Evolutionary conservation across 2,797 vertebrate genomes (phyloP), one percentile per base, ranked within the genome.

Genomic region (Aeoliscus strigatus): DNA sequence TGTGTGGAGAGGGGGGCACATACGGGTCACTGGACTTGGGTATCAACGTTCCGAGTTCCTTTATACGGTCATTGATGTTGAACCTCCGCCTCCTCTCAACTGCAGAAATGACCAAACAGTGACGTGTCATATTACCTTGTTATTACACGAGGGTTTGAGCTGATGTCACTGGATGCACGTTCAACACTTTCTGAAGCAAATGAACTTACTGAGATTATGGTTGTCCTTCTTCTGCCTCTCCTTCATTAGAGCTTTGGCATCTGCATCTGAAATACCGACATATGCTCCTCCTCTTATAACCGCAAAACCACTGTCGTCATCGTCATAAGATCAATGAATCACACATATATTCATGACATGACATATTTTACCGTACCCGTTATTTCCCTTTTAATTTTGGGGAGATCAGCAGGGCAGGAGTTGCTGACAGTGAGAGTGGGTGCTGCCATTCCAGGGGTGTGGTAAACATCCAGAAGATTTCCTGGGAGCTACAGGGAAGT

Each of bases 211-310:
- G 52, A 93, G 85, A 79, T 95, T 95, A 60, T 94, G 93, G 82
- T 93, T 95, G 82, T 95, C 91, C 64, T 95, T 95, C 73, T 95
- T 95, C 73, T 94, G 92, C 12, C 92, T 79, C 56, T 94, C 92
- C 70, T 94, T 94, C 68, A 93, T 57, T 3, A 93, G 14, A 10
- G 81, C 85, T 80, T 92, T 93, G 37, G 78, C 41, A 55, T 94
- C 92, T 0, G 69, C 2, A 11, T 91, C 89, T 89, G 39, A 32
- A 66, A 76, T 12, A 56, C 14, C 68, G 26, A 68, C 11, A 15
- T n/a, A 9, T 40, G 41, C n/a, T n/a, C n/a, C n/a, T 28, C 11
- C 33, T 0, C 14, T 8, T 10, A 16, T 21, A 2, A 11, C 12
- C 11, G 11, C 3, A 13, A 16, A 37, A 37, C 10, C 38, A 36